Evolutionary conservation across 1,140 invertebrate species (phyloP).

Genomic region (Drosophila pectinifera): DNA sequence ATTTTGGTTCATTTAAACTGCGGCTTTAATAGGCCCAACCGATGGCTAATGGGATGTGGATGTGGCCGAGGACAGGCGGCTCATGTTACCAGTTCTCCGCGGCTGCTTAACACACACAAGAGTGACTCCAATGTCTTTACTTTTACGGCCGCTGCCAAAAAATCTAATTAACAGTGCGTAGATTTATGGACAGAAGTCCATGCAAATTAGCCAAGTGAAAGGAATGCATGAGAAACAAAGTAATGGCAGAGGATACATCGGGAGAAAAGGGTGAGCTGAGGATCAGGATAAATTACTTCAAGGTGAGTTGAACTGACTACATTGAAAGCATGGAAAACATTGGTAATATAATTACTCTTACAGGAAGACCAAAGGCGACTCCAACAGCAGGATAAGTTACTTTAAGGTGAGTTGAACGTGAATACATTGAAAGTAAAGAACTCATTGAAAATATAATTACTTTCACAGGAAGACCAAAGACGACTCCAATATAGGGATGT

Average conservation of each 20-base stretch:
- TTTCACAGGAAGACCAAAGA: too few relatives aligned
- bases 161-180: constrained; percentile 54
- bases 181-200: constrained; percentile 54
- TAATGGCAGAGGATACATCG: not conserved
- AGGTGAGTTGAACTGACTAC: too few relatives aligned
- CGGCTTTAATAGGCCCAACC: constrained; percentile 58
- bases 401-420: too few relatives aligned
- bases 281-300: too few relatives aligned
- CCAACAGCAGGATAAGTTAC: too few relatives aligned
- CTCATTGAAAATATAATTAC: too few relatives aligned
- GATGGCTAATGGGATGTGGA: constrained; percentile 46
- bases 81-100: constrained; percentile 11
- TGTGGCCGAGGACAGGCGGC: not conserved
- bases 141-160: constrained; percentile 25
- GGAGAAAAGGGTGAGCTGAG: too few relatives aligned
- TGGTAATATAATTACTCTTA: too few relatives aligned
- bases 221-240: constrained; percentile 27
- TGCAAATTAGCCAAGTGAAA: constrained; percentile 25
- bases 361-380: too few relatives aligned
- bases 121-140: constrained; percentile 4
- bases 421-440: too few relatives aligned
- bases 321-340: too few relatives aligned
- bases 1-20: constrained; percentile 57
- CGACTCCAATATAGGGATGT: too few relatives aligned
- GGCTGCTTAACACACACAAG: not conserved